A percentile compares a stretch with the other conserved stretches of the same genome.
Evolutionary conservation across 2,888 invertebrate species (phyloP).

Genomic region (Ormyrus labotus): DNA sequence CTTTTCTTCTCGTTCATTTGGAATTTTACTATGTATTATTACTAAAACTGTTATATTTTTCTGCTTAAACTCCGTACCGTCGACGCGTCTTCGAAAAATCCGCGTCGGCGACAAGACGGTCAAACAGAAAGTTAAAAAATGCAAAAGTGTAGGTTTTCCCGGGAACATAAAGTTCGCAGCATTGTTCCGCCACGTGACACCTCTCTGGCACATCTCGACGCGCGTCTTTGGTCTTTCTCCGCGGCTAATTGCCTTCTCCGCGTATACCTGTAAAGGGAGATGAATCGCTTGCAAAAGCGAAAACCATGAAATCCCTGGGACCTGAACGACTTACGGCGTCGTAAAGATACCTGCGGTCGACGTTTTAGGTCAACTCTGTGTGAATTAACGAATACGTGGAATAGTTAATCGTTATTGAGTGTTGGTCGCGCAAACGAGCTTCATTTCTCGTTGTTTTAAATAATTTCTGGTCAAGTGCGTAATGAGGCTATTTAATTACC

Average conservation of each 20-base stretch:
- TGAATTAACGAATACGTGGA: no score
- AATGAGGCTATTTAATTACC: no score
- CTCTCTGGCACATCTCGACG: no score
- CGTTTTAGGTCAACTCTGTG: background rate
- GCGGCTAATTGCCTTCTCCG: slow-evolving; percentile 8
- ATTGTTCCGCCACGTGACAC: no score
- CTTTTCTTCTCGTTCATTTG: no score
- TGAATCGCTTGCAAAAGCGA: background rate
- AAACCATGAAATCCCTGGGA: background rate
- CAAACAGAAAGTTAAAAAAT: background rate
- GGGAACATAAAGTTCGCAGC: background rate
- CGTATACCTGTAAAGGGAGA: background rate
- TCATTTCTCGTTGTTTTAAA: no score
- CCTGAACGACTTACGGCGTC: background rate
- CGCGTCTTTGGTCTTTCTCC: background rate
- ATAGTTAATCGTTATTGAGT: no score
- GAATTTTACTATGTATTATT: no score
- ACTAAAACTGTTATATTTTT: no score
- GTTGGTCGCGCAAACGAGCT: no score
- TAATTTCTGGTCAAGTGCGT: no score
- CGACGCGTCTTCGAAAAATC: background rate
- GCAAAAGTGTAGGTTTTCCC: background rate
- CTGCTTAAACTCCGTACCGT: no score
- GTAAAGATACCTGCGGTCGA: background rate
- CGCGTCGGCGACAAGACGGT: background rate